Evolutionary conservation across 1,140 invertebrate species (phyloP).

Genomic region (Phocides pigmalion): DNA sequence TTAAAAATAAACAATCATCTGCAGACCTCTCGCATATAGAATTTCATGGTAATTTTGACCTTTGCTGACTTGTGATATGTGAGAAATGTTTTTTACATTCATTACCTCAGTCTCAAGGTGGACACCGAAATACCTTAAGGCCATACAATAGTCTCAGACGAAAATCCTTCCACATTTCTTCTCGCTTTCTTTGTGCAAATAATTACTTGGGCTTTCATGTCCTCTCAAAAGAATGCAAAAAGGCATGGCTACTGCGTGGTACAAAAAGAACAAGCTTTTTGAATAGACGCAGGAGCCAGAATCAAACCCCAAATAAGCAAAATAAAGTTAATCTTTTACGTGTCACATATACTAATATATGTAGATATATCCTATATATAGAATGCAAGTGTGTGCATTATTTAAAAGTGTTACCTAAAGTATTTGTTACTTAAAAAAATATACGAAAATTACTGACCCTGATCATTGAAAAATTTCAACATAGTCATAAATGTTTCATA

Average conservation of each 20-base stretch:
- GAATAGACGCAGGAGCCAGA: constrained; percentile 2
- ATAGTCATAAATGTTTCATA: too few species aligned
- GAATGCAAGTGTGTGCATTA: too few species aligned
- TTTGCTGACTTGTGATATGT: too few species aligned
- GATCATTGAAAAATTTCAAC: too few species aligned
- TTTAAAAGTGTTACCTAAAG: too few species aligned
- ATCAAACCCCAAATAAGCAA: background rate
- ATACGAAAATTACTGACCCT: too few species aligned
- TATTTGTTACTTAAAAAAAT: too few species aligned
- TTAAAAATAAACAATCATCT: too few species aligned
- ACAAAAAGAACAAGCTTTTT: constrained; percentile 11
- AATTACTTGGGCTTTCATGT: constrained; percentile 25
- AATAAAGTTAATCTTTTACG: background rate
- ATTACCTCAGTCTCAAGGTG: background rate
- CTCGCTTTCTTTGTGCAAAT: constrained; percentile 25
- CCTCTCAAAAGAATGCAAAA: constrained; percentile 16
- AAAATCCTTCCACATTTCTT: constrained; percentile 1
- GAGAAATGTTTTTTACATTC: background rate
- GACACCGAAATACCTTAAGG: background rate
- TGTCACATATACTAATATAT: too few species aligned
- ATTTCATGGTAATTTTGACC: too few species aligned
- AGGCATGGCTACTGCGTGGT: background rate
- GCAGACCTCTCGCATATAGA: too few species aligned
- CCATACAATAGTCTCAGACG: constrained; percentile 1
- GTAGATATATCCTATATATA: too few species aligned